Evolutionary conservation across 2,888 invertebrate species (phyloP), one percentile per base, ranked within the genome.

Genomic region (Malthinus seriepunctatus): DNA sequence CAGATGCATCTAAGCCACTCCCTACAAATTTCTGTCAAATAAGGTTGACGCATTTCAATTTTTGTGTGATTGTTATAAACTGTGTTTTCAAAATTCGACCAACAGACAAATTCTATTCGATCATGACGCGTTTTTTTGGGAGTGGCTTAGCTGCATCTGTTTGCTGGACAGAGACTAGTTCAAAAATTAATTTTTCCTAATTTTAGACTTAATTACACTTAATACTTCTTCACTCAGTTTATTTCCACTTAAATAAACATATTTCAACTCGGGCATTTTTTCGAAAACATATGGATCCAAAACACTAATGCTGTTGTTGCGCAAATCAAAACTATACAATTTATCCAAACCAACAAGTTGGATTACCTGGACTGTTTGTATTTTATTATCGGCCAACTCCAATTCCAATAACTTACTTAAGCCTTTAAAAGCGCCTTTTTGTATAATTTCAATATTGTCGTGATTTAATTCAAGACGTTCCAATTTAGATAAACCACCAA

Each of bases 401-500:
- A 37, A n/a, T 11, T 0, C 8, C 7, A 2, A 11, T 10, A 37
- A 9, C 7, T 37, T 10, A 10, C 12, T 37, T 1, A 9, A n/a
- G 9, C 12, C 12, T 10, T 37, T 11, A 37, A 37, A 37, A 10
- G 37, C 37, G 12, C 9, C 1, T 10, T 37, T 11, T 10, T 37
- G 0, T 6, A 37, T 37, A 11, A 11, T 7, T 37, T 37, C 37
- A 10, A 37, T 37, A 4, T 7, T 37, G 10, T 54, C 47, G 23
- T 42, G 23, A 5, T 47, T 33, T n/a, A 54, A 23, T 10, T 48
- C 11, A 11, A 54, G 14, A 15, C 48, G 39, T 42, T 54, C 35
- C 11, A 54, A 23, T 23, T 48, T 54, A 1, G 8, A 8, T 15
- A 54, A 11, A 8, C 39, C 33, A 31, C 33, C 37, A 2, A 54